Percentiles rank a stretch among this genome's conserved stretches.
These are phyloP conservation scores for Rhyzopertha dominica DNA, from an alignment of 1,140 invertebrate species.

Conservation along the genomic window DNA sequence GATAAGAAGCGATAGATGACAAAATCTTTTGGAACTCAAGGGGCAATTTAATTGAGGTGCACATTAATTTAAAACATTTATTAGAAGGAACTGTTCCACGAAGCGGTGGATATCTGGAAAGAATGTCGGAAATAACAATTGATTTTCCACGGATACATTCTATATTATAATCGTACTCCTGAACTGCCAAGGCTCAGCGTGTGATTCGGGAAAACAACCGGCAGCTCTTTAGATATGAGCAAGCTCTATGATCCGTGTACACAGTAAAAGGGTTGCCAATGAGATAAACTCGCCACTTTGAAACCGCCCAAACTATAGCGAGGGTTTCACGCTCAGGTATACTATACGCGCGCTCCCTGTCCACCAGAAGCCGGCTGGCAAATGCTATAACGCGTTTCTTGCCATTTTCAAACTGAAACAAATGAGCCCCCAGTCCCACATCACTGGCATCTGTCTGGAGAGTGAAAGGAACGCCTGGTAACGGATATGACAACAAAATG, in stretches of 20 bases:
- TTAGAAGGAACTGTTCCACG: not conserved
- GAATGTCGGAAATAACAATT: not conserved
- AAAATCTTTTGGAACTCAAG: no score
- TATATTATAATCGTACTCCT: conserved; percentile 3
- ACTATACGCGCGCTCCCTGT: conserved; percentile 1
- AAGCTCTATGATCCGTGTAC: not conserved
- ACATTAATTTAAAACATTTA: conserved; percentile 2
- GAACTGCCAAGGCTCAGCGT: conserved; percentile 1
- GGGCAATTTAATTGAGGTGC: not conserved
- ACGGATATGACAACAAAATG: not conserved
- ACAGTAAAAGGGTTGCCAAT: not conserved
- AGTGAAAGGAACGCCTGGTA: not conserved
- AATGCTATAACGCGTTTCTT: conserved; percentile 7
- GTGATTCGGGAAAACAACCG: conserved; percentile 1
- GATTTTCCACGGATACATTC: not conserved
- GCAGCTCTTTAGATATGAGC: conserved; percentile 1
- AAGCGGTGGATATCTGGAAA: not conserved
- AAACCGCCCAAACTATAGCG: not conserved
- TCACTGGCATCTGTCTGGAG: conserved; percentile 1
- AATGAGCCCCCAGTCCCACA: not conserved
- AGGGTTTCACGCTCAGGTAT: conserved; percentile 8
- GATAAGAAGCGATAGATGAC: no score
- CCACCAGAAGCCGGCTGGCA: not conserved
- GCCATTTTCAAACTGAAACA: conserved; percentile 3
- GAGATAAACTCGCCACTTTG: not conserved